Conservation (phyloP, 2,797 vertebrate genomes). For the Helicolenus hilgendorfi region DNA sequence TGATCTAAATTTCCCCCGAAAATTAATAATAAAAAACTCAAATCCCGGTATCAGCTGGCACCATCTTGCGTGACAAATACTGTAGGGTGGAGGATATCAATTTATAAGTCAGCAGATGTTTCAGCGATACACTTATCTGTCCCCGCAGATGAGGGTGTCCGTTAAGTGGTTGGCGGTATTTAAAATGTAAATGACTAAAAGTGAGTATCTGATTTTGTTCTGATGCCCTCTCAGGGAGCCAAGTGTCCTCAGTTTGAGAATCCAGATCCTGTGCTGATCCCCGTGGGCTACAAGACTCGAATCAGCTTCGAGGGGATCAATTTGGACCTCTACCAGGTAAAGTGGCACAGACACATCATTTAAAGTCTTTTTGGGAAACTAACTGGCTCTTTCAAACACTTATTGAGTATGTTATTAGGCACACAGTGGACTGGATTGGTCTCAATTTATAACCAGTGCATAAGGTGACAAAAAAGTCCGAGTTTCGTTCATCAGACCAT, state of each 20-base stretch:
- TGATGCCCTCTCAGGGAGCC: conserved; percentile 73
- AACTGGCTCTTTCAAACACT: neutral
- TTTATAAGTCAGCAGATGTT: conserved; percentile 82
- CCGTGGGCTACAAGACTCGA: conserved; percentile 85
- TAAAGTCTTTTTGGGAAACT: neutral
- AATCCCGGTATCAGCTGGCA: conserved; percentile 77
- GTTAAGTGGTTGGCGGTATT: conserved; percentile 70
- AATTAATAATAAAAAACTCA: conserved; percentile 64
- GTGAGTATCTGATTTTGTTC: conserved; percentile 46
- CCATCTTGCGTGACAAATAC: conserved; percentile 77
- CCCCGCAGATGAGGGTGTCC: conserved; percentile 59
- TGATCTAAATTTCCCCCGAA: conserved; percentile 30
- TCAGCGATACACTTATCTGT: conserved; percentile 72
- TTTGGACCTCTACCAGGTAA: conserved; percentile 84
- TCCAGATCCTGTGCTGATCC: conserved; percentile 87
- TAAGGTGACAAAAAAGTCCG: neutral
- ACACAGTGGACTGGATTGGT: neutral
- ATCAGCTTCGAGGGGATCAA: conserved; percentile 90
- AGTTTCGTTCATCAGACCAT: neutral
- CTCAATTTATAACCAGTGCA: neutral
- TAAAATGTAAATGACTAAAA: conserved; percentile 61
- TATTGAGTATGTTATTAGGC: neutral
- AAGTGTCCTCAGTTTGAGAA: conserved; percentile 91
- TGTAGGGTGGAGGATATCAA: conserved; percentile 66
- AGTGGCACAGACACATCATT: neutral